phyloP scores from a whole-genome alignment of 2,888 invertebrate species.

The Osedax frankpressi region DNA sequence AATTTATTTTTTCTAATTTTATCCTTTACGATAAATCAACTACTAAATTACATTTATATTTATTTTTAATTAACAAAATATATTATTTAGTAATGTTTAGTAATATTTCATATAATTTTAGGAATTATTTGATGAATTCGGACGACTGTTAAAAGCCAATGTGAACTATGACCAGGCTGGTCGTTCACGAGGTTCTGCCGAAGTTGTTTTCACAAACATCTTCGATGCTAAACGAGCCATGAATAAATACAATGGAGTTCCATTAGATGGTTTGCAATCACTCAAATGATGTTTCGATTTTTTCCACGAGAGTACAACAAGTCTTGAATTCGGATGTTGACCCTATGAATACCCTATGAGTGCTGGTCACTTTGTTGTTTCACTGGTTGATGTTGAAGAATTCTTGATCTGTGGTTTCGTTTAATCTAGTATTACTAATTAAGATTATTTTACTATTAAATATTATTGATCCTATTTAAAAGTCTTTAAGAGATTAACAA shows the following conservation, averaged over 20 bases:
- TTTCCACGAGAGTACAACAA: neutral
- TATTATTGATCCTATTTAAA: too few species aligned
- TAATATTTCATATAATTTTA: conserved; percentile 39
- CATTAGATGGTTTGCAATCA: conserved; percentile 63
- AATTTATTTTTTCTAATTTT: neutral
- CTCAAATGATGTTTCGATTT: neutral
- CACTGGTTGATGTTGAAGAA: neutral
- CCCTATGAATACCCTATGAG: too few species aligned
- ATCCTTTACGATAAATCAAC: neutral
- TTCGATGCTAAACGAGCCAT: conserved; percentile 76
- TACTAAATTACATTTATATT: neutral
- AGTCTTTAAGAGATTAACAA: too few species aligned
- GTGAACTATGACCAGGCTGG: conserved; percentile 95
- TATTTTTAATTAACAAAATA: too few species aligned
- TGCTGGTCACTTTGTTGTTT: neutral
- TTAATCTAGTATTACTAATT: neutral
- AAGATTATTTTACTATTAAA: too few species aligned
- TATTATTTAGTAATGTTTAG: too few species aligned
- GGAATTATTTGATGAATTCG: conserved; percentile 93
- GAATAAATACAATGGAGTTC: conserved; percentile 94
- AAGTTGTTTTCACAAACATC: conserved; percentile 83
- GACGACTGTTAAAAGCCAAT: conserved; percentile 78
- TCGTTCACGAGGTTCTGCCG: conserved; percentile 86
- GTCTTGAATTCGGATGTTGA: neutral
- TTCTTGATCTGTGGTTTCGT: neutral